These are phyloP conservation scores for Malurus elegans DNA, from an alignment of 2,113 vertebrate species.

Conservation along the genomic window DNA sequence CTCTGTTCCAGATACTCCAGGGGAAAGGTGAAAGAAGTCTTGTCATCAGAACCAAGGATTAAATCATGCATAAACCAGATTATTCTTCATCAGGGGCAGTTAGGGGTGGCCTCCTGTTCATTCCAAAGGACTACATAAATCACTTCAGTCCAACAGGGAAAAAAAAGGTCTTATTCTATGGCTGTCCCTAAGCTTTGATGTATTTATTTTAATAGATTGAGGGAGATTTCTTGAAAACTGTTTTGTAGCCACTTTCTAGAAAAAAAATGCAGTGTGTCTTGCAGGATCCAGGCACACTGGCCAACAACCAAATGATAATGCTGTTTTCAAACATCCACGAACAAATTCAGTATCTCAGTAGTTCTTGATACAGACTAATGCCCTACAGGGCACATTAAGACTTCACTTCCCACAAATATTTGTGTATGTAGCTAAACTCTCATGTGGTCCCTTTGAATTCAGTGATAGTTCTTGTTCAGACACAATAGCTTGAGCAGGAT, in stretches of 20 bases:
- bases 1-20: not conserved
- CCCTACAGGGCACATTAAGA: not conserved
- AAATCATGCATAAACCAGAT: not conserved
- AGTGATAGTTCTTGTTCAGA: not conserved
- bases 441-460: not conserved
- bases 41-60: not conserved
- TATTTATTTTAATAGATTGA: not conserved
- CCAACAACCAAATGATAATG: not conserved
- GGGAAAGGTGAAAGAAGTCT: not conserved
- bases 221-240: not conserved
- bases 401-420: not conserved
- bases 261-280: not conserved
- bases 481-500: not conserved
- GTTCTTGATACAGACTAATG: not conserved
- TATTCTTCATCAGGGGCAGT: not conserved
- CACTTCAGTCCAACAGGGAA: not conserved
- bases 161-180: not conserved
- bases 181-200: not conserved
- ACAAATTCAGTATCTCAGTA: not conserved
- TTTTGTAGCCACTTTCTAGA: not conserved
- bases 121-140: not conserved
- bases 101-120: not conserved
- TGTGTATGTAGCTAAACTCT: not conserved
- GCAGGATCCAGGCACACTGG: not conserved
- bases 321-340: not conserved